A percentile compares a stretch with the other conserved stretches of the same genome.
Conservation (phyloP, 2,888 invertebrate species). For the Volucella inflata region DNA sequence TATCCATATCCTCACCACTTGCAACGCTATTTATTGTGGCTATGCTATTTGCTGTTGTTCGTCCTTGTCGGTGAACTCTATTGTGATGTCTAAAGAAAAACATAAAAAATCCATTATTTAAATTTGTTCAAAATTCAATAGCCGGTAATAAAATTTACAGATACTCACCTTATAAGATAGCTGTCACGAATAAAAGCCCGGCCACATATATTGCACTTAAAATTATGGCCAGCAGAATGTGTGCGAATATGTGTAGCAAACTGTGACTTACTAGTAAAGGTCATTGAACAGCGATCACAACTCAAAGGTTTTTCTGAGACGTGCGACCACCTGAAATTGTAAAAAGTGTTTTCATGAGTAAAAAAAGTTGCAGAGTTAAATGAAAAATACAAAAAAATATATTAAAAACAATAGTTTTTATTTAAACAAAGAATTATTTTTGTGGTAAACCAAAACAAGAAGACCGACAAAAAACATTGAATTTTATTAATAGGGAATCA, state of each 20-base stretch:
- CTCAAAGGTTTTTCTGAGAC: slow-evolving; percentile 90
- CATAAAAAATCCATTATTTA: not conserved
- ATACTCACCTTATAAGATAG: slow-evolving; percentile 87
- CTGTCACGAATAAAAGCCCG: slow-evolving; percentile 90
- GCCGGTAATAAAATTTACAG: no score
- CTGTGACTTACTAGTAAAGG: slow-evolving; percentile 90
- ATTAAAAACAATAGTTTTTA: not conserved
- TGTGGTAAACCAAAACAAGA: no score
- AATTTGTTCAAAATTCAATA: not conserved
- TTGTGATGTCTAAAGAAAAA: slow-evolving; percentile 86
- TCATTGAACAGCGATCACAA: slow-evolving; percentile 89
- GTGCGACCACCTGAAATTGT: slow-evolving; percentile 88
- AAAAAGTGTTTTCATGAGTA: not conserved
- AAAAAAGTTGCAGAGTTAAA: not conserved
- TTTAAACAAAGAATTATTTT: no score
- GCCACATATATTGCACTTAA: slow-evolving; percentile 90
- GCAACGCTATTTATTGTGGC: slow-evolving; percentile 85
- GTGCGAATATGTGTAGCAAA: slow-evolving; percentile 91
- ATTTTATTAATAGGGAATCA: no score
- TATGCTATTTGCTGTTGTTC: slow-evolving; percentile 86
- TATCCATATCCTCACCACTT: slow-evolving; percentile 78
- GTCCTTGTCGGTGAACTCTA: slow-evolving; percentile 88
- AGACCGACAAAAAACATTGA: no score
- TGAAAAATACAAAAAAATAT: not conserved
- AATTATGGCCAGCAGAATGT: slow-evolving; percentile 88